These are phyloP conservation scores for Sprattus sprattus DNA, from an alignment of 2,113 vertebrate species.

Conservation along the genomic window DNA sequence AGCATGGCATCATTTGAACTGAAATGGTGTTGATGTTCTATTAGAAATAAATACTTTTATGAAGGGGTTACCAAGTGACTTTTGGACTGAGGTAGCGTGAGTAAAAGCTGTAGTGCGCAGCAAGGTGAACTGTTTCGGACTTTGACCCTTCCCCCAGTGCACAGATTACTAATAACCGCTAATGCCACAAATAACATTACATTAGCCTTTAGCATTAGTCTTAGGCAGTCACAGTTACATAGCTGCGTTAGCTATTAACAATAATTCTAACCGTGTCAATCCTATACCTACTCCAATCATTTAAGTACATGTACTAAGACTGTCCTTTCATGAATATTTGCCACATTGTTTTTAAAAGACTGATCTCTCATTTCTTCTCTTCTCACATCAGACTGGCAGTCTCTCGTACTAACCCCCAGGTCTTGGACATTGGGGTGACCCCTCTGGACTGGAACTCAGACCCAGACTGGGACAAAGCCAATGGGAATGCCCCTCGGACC, in stretches of 20 bases:
- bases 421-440: slow-evolving; percentile 86
- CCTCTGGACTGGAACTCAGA: slow-evolving; percentile 75
- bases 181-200: background rate
- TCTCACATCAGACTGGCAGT: slow-evolving; percentile 78
- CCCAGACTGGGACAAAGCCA: slow-evolving; percentile 71
- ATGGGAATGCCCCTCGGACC: slow-evolving; percentile 48
- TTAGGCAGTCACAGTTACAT: background rate
- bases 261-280: background rate
- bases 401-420: slow-evolving; percentile 87
- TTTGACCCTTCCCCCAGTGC: background rate
- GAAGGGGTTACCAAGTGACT: background rate
- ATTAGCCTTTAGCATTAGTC: background rate
- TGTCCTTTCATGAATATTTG: background rate
- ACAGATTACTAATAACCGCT: background rate
- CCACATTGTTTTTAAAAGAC: background rate
- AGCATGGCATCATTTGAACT: background rate
- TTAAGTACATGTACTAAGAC: background rate
- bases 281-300: background rate
- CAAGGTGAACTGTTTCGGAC: background rate
- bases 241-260: background rate
- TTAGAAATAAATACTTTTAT: background rate
- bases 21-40: background rate
- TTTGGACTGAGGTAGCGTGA: background rate
- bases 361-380: background rate
- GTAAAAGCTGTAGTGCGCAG: background rate